A percentile compares a stretch with the other conserved stretches of the same genome.
Evolutionary conservation across 2,113 vertebrate genomes (phyloP).

Genomic region (Oceanodroma tethys): DNA sequence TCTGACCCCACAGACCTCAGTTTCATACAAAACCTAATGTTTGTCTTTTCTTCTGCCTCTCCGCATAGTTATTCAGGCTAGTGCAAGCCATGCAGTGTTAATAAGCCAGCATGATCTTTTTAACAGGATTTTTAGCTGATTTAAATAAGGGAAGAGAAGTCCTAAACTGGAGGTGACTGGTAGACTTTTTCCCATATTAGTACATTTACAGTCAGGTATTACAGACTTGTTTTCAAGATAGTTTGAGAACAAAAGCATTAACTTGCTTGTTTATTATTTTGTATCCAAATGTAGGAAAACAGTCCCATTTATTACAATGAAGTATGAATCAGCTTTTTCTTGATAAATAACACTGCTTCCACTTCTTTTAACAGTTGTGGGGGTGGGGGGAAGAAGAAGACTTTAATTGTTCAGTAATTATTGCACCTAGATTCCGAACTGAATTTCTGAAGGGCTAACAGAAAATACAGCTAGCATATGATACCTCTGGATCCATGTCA

Average conservation of each 20-base stretch:
- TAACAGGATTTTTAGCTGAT: neutral
- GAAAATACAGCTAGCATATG: neutral
- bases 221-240: neutral
- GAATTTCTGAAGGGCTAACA: neutral
- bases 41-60: neutral
- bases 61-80: neutral
- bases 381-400: neutral
- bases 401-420: neutral
- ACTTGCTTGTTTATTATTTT: neutral
- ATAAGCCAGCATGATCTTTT: neutral
- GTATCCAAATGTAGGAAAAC: neutral
- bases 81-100: neutral
- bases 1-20: neutral
- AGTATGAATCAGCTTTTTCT: neutral
- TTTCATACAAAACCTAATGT: neutral
- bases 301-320: neutral
- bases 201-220: neutral
- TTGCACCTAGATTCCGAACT: neutral
- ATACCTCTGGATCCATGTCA: slow-evolving; percentile 94
- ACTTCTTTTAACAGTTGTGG: neutral
- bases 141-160: neutral
- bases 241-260: neutral
- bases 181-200: neutral
- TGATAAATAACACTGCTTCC: neutral
- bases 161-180: neutral